Evolutionary conservation across 1,140 invertebrate genomes (phyloP).

Genomic region (Harpegnathos saltator): DNA sequence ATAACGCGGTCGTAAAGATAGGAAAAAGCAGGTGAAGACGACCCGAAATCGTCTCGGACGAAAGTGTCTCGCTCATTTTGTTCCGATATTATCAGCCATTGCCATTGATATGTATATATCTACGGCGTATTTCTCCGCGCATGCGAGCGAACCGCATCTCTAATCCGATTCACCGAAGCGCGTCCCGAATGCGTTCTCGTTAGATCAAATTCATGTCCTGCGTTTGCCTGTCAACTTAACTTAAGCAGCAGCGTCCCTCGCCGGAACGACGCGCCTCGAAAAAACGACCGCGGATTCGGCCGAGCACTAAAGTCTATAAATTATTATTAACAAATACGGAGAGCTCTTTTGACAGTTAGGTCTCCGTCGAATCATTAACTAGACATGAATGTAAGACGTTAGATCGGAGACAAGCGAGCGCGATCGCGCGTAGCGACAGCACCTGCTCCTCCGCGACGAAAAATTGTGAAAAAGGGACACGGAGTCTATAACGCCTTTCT

Average conservation of each 20-base stretch:
- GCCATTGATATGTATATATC: constrained; percentile 29
- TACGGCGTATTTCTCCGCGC: neutral
- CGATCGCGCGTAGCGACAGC: neutral
- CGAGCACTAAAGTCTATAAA: too few relatives aligned
- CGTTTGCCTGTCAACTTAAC: too few relatives aligned
- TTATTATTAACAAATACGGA: too few relatives aligned
- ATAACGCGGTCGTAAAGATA: constrained; percentile 55
- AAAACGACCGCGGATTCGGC: too few relatives aligned
- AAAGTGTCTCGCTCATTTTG: constrained; percentile 11
- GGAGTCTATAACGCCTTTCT: constrained; percentile 36
- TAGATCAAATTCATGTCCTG: too few relatives aligned
- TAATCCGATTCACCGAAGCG: too few relatives aligned
- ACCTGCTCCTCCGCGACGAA: constrained; percentile 45
- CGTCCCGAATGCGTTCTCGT: neutral
- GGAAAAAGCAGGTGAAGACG: constrained; percentile 78
- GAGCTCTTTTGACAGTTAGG: too few relatives aligned
- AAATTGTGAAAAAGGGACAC: constrained; percentile 65
- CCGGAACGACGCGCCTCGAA: too few relatives aligned
- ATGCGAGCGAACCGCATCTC: neutral
- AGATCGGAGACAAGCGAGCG: neutral
- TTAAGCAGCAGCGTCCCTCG: too few relatives aligned
- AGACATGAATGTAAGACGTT: too few relatives aligned
- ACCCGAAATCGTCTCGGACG: neutral
- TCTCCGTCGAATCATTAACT: too few relatives aligned
- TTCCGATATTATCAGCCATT: constrained; percentile 49